Base-by-base conservation (phyloP, 2,888 invertebrate species). In the Pandemis heparana region DNA sequence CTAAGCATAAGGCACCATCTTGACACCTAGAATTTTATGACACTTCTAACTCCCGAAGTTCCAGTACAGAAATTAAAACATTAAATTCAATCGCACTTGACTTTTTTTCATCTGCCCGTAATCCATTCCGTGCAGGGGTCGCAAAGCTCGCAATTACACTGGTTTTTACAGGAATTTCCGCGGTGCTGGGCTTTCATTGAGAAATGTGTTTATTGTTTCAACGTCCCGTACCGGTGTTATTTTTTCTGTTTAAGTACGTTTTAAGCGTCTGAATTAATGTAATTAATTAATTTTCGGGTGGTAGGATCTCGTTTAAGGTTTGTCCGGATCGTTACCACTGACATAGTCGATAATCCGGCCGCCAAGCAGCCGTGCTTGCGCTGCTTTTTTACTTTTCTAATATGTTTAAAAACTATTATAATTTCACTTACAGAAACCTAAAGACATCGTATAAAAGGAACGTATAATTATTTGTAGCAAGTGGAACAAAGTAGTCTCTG, bases 201-300 rank as follows among this genome's bases (percentile, higher is more conserved):
- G 81, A 84, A 83, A 85, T 84, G 80, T 85, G 82, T 84, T 83
- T 84, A 82, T 85, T 85, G 81, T 85, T 85, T 81, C 76, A 81
- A 79, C 77, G 77, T 79, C 77, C 75, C 73, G 71, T 41, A 67
- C 38, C 32, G 53, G 39, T 9, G 56, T 64, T 62, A 14, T 39
- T 7, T 62, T 43, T 18, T 38, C 61, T 41, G 63, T 41, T 56
- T 65, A 68, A 14, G 48, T 41, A 43, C 7, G 18, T 62, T 61
- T 60, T 56, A 41, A 63, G 56, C 60, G n/a, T 69, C 9, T 16
- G 43, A 43, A 43, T 43, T 43, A 43, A 43, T 43, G 4, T 43
- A 9, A 43, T 32, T 32, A 32, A 32, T 32, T 32, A 32, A 32
- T 32, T 32, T 32, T 32, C 23, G 23, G 23, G 23, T 32, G 23